Conservation (phyloP, 37 sponge, comb jelly and placozoan genomes). For the Aphrocallistes beatrix region DNA sequence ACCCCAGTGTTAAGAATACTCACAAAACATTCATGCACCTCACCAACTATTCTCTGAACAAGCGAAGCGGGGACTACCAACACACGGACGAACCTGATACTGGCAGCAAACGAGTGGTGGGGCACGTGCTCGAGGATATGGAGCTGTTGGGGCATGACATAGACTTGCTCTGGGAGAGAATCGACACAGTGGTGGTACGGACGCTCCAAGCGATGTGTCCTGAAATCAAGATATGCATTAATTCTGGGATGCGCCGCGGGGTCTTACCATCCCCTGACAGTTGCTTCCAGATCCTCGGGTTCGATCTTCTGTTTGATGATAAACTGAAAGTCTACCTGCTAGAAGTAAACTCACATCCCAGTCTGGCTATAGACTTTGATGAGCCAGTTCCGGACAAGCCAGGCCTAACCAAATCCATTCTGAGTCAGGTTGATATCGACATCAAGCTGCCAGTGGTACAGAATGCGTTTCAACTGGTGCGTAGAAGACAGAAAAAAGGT, state of each 20-base stretch:
- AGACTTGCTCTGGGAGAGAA: conserved; percentile 27
- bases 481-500: not conserved
- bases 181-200: conserved; percentile 30
- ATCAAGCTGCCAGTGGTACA: conserved; percentile 23
- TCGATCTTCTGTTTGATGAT: conserved; percentile 46
- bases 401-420: conserved; percentile 17
- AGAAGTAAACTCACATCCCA: conserved; percentile 46
- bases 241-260: not conserved
- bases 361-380: conserved; percentile 35
- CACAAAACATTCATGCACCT: conserved; percentile 45
- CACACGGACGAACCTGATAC: conserved; percentile 14
- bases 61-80: conserved; percentile 27
- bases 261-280: not conserved
- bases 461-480: not conserved
- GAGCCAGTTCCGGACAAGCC: conserved; percentile 18
- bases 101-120: conserved; percentile 30
- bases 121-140: conserved; percentile 26
- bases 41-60: conserved; percentile 52
- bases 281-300: conserved; percentile 31
- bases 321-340: conserved; percentile 30
- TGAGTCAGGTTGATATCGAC: conserved; percentile 21
- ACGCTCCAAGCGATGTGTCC: conserved; percentile 35
- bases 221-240: not conserved
- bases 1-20: conserved; percentile 32
- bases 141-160: conserved; percentile 18